A percentile compares a stretch with the other conserved stretches of the same genome.
phyloP scores from a whole-genome alignment of 1,140 invertebrate genomes.

The Drosophila nannoptera region DNA sequence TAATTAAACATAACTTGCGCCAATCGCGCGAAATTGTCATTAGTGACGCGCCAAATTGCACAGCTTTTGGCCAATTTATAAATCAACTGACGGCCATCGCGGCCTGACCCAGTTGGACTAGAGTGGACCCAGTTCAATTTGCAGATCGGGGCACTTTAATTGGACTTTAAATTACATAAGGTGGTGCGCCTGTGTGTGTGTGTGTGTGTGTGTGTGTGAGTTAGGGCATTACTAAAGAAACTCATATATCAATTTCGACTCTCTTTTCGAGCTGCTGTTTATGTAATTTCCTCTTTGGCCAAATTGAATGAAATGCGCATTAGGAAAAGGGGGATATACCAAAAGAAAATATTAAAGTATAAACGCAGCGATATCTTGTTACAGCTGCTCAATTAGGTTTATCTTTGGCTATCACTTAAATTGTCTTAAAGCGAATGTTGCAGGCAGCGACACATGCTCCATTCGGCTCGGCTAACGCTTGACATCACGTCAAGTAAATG shows the following conservation, averaged over 20 bases:
- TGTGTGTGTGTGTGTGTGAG: background rate
- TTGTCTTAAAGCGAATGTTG: too few relatives aligned
- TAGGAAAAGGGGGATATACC: background rate
- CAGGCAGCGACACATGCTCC: too few relatives aligned
- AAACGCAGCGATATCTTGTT: background rate
- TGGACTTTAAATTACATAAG: conserved; percentile 41
- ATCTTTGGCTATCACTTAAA: background rate
- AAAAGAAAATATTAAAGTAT: background rate
- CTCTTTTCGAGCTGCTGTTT: background rate
- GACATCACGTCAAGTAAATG: too few relatives aligned
- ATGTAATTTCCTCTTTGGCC: conserved; percentile 6
- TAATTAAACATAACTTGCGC: conserved; percentile 50
- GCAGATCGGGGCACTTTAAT: conserved; percentile 47
- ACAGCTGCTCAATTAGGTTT: background rate
- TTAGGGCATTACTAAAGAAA: conserved; percentile 7
- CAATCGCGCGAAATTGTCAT: conserved; percentile 58
- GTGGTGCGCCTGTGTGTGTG: background rate
- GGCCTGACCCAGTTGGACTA: conserved; percentile 54
- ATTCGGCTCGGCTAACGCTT: too few relatives aligned
- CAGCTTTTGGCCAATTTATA: conserved; percentile 27
- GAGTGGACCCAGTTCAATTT: conserved; percentile 42
- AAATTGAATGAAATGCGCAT: background rate
- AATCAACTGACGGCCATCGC: conserved; percentile 39
- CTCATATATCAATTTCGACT: background rate
- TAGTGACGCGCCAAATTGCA: conserved; percentile 60